Conservation (phyloP, 1,140 invertebrate genomes). For the Pinna nobilis region DNA sequence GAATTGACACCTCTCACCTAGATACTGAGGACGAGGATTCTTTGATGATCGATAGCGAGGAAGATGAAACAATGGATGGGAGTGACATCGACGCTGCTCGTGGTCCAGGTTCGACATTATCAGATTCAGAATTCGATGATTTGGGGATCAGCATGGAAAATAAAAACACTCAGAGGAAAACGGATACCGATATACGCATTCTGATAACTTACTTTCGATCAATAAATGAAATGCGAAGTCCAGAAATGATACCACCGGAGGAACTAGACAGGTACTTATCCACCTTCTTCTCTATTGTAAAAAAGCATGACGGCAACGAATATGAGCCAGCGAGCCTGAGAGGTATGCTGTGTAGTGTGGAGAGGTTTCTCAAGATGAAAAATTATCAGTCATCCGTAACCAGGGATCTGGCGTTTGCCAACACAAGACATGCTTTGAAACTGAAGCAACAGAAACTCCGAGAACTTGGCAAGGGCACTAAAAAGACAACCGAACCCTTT, state of each 20-base stretch:
- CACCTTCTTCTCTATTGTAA: conserved; percentile 63
- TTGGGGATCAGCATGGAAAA: conserved; percentile 57
- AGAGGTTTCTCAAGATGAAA: conserved; percentile 61
- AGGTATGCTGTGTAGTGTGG: conserved; percentile 66
- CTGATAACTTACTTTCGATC: conserved; percentile 61
- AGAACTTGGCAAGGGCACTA: conserved; percentile 56
- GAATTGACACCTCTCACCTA: too few relatives aligned
- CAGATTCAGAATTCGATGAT: conserved; percentile 15
- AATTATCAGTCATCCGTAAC: conserved; percentile 65
- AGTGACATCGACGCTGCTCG: not conserved
- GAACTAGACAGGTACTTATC: conserved; percentile 67
- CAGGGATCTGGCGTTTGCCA: conserved; percentile 58
- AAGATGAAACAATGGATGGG: not conserved
- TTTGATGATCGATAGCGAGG: conserved; percentile 11
- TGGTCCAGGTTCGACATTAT: not conserved
- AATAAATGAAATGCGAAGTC: conserved; percentile 59
- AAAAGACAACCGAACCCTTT: conserved; percentile 51
- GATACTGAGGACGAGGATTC: conserved; percentile 3
- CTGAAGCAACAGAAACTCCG: conserved; percentile 61
- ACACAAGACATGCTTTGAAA: conserved; percentile 64
- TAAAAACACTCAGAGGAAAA: conserved; percentile 68
- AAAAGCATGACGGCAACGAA: conserved; percentile 66
- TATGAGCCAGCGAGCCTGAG: conserved; percentile 66
- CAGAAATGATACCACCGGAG: conserved; percentile 57
- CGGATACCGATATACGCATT: conserved; percentile 66